These are phyloP conservation scores for Zeuzera pyrina DNA, from an alignment of 2,888 invertebrate genomes.

Conservation along the genomic window DNA sequence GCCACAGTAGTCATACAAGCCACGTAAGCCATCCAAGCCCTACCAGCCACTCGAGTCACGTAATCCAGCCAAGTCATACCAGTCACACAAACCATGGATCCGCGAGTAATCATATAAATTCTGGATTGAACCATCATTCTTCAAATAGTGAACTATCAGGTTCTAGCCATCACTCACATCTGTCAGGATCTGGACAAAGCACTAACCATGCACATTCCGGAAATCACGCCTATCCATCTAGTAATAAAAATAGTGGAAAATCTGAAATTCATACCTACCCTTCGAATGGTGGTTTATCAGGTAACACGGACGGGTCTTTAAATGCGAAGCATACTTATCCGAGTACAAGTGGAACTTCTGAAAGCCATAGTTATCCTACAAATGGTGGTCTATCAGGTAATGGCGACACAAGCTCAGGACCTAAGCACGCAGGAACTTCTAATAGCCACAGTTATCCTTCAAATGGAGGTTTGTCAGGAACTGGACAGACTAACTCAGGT, in stretches of 20 bases:
- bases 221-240: background rate
- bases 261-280: background rate
- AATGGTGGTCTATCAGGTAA: background rate
- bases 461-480: slow-evolving; percentile 15
- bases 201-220: background rate
- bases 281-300: background rate
- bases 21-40: too few species aligned
- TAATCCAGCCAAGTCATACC: too few species aligned
- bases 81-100: too few species aligned
- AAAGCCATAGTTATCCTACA: background rate
- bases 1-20: too few species aligned
- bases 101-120: too few species aligned
- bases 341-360: background rate
- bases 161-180: too few species aligned
- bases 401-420: background rate
- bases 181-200: too few species aligned
- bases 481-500: slow-evolving; percentile 5
- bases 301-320: background rate
- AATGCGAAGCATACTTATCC: background rate
- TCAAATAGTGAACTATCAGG: too few species aligned
- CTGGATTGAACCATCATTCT: too few species aligned
- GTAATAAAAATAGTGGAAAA: too few species aligned
- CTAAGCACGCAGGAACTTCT: slow-evolving; percentile 8
- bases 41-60: too few species aligned
- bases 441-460: slow-evolving; percentile 13